Percentiles rank a stretch among this genome's conserved stretches.
phyloP scores from a whole-genome alignment of 2,888 invertebrate species.

The Lathronympha strigana region DNA sequence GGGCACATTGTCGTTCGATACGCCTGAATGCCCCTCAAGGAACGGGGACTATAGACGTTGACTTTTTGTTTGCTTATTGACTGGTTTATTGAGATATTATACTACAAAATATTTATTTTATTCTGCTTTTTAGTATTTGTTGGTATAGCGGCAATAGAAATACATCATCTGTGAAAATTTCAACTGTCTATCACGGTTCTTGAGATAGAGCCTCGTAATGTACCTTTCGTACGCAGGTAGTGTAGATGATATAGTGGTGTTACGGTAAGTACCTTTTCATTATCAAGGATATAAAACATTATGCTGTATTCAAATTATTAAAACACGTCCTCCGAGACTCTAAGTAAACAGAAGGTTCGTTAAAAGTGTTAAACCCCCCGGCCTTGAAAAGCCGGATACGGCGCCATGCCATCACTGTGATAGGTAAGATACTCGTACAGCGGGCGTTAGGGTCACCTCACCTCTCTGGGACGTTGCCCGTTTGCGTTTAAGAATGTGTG shows the following conservation, averaged over 20 bases:
- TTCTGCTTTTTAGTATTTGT: no score
- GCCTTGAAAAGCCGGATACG: conserved; percentile 53
- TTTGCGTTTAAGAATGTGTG: neutral
- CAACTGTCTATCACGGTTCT: no score
- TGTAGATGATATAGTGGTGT: no score
- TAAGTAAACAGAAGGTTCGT: conserved; percentile 37
- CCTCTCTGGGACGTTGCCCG: neutral
- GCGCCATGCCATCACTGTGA: conserved; percentile 48
- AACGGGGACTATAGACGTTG: conserved; percentile 51
- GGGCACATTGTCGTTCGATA: conserved; percentile 69
- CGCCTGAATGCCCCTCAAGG: conserved; percentile 60
- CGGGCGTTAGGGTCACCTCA: conserved; percentile 46
- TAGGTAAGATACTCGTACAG: conserved; percentile 18
- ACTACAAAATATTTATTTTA: neutral
- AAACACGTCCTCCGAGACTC: no score
- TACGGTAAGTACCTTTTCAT: no score
- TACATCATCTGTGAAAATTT: no score
- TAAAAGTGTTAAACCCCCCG: conserved; percentile 38
- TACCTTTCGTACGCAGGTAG: no score
- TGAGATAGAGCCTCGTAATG: no score
- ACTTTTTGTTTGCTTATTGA: conserved; percentile 70
- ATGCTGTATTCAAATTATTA: neutral
- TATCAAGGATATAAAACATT: neutral
- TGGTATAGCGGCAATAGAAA: no score
- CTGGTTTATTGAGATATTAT: conserved; percentile 55